Conservation (phyloP, 2,888 invertebrate genomes). For the Sarcophaga carnaria region DNA sequence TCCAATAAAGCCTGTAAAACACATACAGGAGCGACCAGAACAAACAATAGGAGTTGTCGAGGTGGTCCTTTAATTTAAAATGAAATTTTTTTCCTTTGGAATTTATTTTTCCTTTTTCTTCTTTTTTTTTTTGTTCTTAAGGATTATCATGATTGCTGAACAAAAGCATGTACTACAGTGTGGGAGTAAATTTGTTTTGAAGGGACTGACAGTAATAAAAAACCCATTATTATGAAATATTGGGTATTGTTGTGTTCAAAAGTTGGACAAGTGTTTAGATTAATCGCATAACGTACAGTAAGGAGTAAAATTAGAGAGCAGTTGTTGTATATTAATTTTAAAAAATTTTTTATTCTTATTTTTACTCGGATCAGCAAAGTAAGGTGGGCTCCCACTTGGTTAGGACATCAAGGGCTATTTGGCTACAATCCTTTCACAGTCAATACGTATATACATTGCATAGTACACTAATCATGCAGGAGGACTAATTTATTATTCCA, state of each 20-base stretch:
- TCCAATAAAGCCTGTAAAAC: neutral
- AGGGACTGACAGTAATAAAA: constrained; percentile 11
- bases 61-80: constrained; percentile 51
- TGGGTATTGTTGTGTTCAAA: neutral
- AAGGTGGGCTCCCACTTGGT: no score
- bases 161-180: constrained; percentile 2
- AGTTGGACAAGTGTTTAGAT: constrained; percentile 30
- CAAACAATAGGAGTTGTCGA: constrained; percentile 40
- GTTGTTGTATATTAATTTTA: no score
- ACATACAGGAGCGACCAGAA: neutral
- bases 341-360: no score
- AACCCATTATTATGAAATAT: constrained; percentile 30
- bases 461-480: no score
- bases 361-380: no score
- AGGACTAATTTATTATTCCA: no score
- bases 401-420: no score
- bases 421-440: no score
- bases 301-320: neutral
- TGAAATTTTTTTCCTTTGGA: neutral
- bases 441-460: no score
- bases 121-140: neutral
- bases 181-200: constrained; percentile 18
- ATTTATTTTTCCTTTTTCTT: constrained; percentile 2
- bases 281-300: neutral
- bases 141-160: constrained; percentile 49